phyloP scores from a whole-genome alignment of 2,113 vertebrate species.

The Gymnarchus niloticus region DNA sequence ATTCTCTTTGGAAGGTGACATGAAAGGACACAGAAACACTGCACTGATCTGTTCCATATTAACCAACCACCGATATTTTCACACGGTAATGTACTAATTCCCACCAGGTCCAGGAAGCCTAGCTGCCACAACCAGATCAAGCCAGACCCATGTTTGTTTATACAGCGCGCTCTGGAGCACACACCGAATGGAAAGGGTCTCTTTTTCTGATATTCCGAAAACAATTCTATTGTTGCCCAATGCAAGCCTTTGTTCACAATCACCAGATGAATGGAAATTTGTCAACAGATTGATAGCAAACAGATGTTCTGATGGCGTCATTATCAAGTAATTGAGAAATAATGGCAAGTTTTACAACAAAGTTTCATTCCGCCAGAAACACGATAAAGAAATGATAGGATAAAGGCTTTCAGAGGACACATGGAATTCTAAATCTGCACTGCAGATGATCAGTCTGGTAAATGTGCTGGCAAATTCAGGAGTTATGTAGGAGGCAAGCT shows the following conservation, averaged over 20 bases:
- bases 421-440: not conserved
- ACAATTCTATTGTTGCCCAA: constrained; percentile 21
- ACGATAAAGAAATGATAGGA: not conserved
- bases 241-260: constrained; percentile 11
- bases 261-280: constrained; percentile 25
- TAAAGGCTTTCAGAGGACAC: not conserved
- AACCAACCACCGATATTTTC: not conserved
- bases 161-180: not conserved
- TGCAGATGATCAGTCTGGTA: not conserved
- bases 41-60: not conserved
- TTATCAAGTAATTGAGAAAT: constrained; percentile 19
- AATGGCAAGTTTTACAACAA: not conserved
- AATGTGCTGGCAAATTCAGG: not conserved
- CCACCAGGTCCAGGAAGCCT: not conserved
- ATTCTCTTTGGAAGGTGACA: not conserved
- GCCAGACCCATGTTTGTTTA: constrained; percentile 8
- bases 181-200: not conserved
- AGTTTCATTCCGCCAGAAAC: not conserved
- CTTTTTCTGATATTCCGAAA: constrained; percentile 4
- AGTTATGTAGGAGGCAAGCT: not conserved
- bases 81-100: not conserved
- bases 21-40: not conserved
- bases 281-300: constrained; percentile 20
- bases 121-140: constrained; percentile 15
- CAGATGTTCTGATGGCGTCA: constrained; percentile 14